phyloP scores from a whole-genome alignment of 1,140 invertebrate species.

The Periplaneta americana region DNA sequence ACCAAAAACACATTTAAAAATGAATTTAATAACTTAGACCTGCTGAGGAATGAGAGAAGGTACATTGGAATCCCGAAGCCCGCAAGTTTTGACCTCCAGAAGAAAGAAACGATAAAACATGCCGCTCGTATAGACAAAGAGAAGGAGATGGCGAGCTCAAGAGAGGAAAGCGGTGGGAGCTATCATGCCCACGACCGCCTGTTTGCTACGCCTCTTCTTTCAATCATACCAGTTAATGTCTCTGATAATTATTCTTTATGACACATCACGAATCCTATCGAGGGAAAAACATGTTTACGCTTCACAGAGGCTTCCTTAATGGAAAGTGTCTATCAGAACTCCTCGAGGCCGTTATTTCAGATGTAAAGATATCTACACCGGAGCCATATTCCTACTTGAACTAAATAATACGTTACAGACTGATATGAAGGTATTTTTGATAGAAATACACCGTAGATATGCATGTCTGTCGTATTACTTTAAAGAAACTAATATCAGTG shows the following conservation, averaged over 20 bases:
- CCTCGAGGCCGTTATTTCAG: neutral
- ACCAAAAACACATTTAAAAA: neutral
- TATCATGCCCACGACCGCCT: neutral
- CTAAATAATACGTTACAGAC: too few species aligned
- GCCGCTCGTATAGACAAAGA: neutral
- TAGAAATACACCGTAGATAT: too few species aligned
- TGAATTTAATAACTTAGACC: neutral
- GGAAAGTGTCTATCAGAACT: neutral
- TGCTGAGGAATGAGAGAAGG: neutral
- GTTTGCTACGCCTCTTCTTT: neutral
- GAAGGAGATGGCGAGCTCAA: neutral
- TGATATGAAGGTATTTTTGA: too few species aligned
- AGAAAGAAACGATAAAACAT: neutral
- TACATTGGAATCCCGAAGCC: neutral
- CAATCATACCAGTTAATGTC: neutral
- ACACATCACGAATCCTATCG: neutral
- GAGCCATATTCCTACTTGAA: too few species aligned
- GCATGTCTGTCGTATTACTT: too few species aligned
- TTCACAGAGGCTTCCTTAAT: neutral
- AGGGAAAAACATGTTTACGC: slow-evolving; percentile 8
- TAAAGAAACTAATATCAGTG: too few species aligned
- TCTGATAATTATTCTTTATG: neutral
- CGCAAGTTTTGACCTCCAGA: neutral
- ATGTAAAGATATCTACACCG: too few species aligned
- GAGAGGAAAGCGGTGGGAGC: neutral